Evolutionary conservation across 35 echinoderm and acorn worm genomes (phyloP), one percentile per base, ranked within the genome.

Genomic region (Stichopus chloronotus): DNA sequence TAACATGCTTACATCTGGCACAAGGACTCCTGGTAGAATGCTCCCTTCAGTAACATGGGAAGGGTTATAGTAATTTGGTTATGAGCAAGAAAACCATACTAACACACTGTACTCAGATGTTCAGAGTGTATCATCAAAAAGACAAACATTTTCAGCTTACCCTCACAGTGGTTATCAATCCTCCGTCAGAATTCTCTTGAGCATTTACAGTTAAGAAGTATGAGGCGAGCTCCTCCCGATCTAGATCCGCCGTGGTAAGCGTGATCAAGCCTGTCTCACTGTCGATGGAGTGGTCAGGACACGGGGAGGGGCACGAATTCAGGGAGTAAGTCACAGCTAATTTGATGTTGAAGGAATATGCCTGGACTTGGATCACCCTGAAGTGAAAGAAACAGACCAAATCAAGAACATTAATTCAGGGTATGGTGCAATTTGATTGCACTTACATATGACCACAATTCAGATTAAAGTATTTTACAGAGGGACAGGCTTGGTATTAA

Each of bases 281-380:
- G 22, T 88, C 58, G 0, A 88, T 88, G 54, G 56, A n/a, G 57
- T 61, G 12, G 4, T 8, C 5, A 5, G 86, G 86, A 10, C 23
- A 54, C 22, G 20, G 20, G 4, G 6, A 10, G 19, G 11, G 19
- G 13, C 20, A 57, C 58, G 58, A 8, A 7, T 88, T 30, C 17
- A 88, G 10, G 17, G 12, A 20, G 16, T 88, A 88, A 16, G 20
- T 61, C 58, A 88, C 86, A 63, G 86, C 86, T 52, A 88, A 52
- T 58, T 88, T 88, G 54, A 88, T 88, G 20, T 88, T 88, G 6
- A 88, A 88, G 54, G 86, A 88, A 4, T 22, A 60, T 88, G 86
- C 86, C 58, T 88, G 56, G 8, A 88, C 86, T 58, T 55, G 58
- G 6, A 65, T 65, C 54, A 88, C 58, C 55, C 86, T 88, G n/a